These are phyloP conservation scores for Dicrurus megarhynchus DNA, from an alignment of 2,113 vertebrate species.

Conservation along the genomic window DNA sequence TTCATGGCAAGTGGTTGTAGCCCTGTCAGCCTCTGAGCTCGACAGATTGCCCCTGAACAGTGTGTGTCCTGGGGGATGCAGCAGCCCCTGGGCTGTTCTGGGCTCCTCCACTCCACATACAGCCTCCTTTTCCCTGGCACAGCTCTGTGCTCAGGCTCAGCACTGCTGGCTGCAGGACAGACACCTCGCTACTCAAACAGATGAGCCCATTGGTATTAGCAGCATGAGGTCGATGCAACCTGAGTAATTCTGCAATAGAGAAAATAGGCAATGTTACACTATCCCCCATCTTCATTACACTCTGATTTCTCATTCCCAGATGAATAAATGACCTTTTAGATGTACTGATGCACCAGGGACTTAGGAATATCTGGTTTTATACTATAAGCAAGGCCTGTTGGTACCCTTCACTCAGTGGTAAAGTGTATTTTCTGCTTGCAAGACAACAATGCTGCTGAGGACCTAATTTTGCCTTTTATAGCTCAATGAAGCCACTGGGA, in stretches of 20 bases:
- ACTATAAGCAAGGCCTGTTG: neutral
- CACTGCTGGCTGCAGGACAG: neutral
- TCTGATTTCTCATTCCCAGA: neutral
- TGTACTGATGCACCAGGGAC: neutral
- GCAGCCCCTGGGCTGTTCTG: neutral
- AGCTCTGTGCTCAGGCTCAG: neutral
- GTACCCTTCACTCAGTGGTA: neutral
- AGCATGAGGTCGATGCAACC: neutral
- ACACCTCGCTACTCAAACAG: neutral
- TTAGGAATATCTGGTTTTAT: neutral
- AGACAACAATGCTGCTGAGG: neutral
- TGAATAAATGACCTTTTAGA: neutral
- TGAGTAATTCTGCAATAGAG: neutral
- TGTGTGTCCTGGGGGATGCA: neutral
- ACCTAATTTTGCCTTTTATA: conserved; percentile 42
- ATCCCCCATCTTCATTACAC: neutral
- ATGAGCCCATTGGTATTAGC: neutral
- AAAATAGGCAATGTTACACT: neutral
- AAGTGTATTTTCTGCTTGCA: neutral
- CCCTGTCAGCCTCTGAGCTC: neutral
- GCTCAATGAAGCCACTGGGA: conserved; percentile 30
- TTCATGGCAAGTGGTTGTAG: neutral
- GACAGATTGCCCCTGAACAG: neutral
- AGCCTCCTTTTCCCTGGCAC: neutral
- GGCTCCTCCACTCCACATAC: fast-evolving